Percentiles rank a stretch among this genome's conserved stretches.
Conservation (phyloP, 2,888 invertebrate species). For the Netelia virgata region DNA sequence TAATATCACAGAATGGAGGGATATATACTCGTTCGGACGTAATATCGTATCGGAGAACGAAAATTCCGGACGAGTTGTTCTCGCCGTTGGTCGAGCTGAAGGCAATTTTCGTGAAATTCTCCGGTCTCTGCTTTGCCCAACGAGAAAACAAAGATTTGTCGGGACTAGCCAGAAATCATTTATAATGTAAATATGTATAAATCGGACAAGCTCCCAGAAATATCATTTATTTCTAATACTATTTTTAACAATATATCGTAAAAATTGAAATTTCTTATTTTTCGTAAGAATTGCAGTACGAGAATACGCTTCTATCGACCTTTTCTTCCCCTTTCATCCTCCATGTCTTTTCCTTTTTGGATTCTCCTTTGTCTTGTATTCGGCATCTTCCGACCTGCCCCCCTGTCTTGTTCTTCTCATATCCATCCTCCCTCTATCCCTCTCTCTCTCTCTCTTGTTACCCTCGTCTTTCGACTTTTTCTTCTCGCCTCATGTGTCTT, state of each 20-base stretch:
- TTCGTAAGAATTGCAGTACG: not conserved
- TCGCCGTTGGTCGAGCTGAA: no score
- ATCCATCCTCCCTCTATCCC: slow-evolving; percentile 1
- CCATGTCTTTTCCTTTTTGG: slow-evolving; percentile 16
- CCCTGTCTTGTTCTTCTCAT: slow-evolving; percentile 24
- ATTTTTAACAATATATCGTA: no score
- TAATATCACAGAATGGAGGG: not conserved
- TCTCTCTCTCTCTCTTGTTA: slow-evolving; percentile 16
- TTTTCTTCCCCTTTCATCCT: slow-evolving; percentile 3
- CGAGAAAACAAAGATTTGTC: no score
- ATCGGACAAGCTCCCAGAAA: no score
- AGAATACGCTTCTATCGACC: not conserved
- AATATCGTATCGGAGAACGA: no score
- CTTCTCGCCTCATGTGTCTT: slow-evolving; percentile 51
- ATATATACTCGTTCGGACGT: not conserved
- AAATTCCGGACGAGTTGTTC: no score
- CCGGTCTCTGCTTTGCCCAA: no score
- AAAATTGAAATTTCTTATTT: no score
- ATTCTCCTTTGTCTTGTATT: slow-evolving; percentile 74
- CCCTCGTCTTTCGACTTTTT: slow-evolving; percentile 39
- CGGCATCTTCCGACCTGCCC: slow-evolving; percentile 59
- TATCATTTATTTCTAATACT: no score
- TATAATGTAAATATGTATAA: no score
- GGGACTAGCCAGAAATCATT: no score
- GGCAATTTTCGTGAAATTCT: no score